A percentile compares a stretch with the other conserved stretches of the same genome.
Conservation (phyloP, 2,113 vertebrate species). For the Antennarius striatus region DNA sequence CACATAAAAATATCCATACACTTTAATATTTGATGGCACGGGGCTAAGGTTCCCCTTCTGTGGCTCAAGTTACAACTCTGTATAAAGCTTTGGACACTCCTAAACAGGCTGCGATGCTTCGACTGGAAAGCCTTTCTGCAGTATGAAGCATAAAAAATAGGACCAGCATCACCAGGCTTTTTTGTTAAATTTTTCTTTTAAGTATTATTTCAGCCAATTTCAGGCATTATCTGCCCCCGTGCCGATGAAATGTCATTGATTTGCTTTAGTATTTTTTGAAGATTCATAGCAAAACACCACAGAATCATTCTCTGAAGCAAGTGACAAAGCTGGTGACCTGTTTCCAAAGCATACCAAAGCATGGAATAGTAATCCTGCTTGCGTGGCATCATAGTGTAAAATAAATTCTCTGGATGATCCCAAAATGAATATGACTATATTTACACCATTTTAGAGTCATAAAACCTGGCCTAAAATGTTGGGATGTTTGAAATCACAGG, state of each 20-base stretch:
- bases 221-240: no score
- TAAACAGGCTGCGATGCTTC: constrained; percentile 38
- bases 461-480: constrained; percentile 17
- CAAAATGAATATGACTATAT: no score
- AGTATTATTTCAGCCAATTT: no score
- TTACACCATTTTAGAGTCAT: constrained; percentile 8
- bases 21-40: constrained; percentile 66
- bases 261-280: constrained; percentile 23
- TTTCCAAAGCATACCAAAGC: no score
- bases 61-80: constrained; percentile 57
- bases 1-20: constrained; percentile 60
- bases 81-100: constrained; percentile 54
- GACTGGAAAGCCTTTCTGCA: constrained; percentile 15
- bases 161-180: constrained; percentile 14
- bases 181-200: constrained; percentile 14
- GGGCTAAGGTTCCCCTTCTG: constrained; percentile 61
- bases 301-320: no score
- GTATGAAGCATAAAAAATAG: constrained; percentile 33
- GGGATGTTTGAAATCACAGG: constrained; percentile 33
- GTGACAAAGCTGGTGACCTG: no score
- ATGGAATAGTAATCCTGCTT: no score
- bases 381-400: no score
- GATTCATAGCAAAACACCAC: no score
- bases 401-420: no score
- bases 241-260: constrained; percentile 35